These are phyloP conservation scores for Macrostomum cliftonense DNA, from an alignment of 2,888 invertebrate species.

Conservation along the genomic window DNA sequence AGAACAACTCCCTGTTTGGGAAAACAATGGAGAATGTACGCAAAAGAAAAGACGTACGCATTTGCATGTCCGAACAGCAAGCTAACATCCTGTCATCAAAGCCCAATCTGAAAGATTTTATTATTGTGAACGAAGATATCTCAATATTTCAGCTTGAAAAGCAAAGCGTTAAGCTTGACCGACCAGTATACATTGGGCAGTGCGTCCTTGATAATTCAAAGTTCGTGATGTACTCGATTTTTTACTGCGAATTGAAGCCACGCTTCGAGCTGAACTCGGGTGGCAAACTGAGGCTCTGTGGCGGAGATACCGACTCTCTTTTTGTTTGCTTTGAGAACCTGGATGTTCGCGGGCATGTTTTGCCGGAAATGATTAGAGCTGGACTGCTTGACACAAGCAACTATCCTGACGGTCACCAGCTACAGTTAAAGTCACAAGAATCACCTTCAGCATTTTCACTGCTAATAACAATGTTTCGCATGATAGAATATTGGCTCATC, in stretches of 20 bases:
- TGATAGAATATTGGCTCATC: too few species aligned
- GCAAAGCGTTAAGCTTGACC: constrained; percentile 21
- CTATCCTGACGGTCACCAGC: background rate
- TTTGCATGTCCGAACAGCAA: constrained; percentile 11
- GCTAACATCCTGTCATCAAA: constrained; percentile 6
- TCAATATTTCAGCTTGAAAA: constrained; percentile 10
- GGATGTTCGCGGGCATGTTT: background rate
- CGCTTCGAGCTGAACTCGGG: background rate
- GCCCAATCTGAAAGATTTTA: constrained; percentile 11
- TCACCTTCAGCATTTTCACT: too few species aligned
- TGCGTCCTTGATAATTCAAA: constrained; percentile 34
- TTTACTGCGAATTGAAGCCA: background rate
- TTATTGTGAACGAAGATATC: background rate
- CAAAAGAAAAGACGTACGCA: constrained; percentile 27
- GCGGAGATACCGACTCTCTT: background rate
- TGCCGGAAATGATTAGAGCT: background rate
- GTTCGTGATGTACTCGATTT: constrained; percentile 30
- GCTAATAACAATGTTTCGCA: too few species aligned
- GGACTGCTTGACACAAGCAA: background rate
- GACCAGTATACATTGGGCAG: constrained; percentile 34
- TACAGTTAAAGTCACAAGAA: too few species aligned
- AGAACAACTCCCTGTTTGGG: background rate
- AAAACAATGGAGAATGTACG: constrained; percentile 30
- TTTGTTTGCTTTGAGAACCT: background rate
- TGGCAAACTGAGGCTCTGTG: background rate